Base-by-base conservation (phyloP, 2,888 invertebrate species). In the Watsonalla cultraria region DNA sequence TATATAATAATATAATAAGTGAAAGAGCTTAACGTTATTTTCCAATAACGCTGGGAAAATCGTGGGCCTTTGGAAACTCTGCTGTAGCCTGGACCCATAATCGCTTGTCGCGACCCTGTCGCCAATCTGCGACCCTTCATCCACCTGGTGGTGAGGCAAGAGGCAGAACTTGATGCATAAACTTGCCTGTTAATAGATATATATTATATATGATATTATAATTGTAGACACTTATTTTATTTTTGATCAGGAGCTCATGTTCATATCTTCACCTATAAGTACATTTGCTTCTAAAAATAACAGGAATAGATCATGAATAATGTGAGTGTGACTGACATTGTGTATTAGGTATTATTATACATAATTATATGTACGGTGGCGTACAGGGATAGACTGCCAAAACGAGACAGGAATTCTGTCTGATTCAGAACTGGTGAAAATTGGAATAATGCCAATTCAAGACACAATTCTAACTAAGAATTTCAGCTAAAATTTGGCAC, bases 381-480 rank as follows among this genome's bases (percentile, higher is more conserved):
- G 62, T 57, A 62, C 61, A 61, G 48, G 57, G 60, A 60, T 61
- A 65, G 71, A 73, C 72, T 85, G 87, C 89, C 88, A 89, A 90
- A 88, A 80, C 64, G 65, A 84, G 80, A 76, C 72, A 66, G 76
- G 75, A 76, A 81, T 79, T 80, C 71, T 81, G 76, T 70, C 81
- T 82, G 81, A 86, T 77, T 82, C 81, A 80, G 74, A 70, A 57
- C 51, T 59, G 54, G 68, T 65, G 72, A 77, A 75, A 77, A 74
- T 86, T 90, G 90, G 90, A 85, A 63, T 63, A 68, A 57, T 68
- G 90, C 90, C 90, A 88, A 82, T 73, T 72, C 68, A 70, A 73
- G 71, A 70, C 72, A 82, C 72, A 78, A 79, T 78, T 78, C 78
- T 76, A 70, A 76, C 68, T 66, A 65, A 74, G 74, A 78, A 70